Evolutionary conservation across 2,113 vertebrate genomes (phyloP), one percentile per base, ranked within the genome.

Genomic region (Sigmodon hispidus): DNA sequence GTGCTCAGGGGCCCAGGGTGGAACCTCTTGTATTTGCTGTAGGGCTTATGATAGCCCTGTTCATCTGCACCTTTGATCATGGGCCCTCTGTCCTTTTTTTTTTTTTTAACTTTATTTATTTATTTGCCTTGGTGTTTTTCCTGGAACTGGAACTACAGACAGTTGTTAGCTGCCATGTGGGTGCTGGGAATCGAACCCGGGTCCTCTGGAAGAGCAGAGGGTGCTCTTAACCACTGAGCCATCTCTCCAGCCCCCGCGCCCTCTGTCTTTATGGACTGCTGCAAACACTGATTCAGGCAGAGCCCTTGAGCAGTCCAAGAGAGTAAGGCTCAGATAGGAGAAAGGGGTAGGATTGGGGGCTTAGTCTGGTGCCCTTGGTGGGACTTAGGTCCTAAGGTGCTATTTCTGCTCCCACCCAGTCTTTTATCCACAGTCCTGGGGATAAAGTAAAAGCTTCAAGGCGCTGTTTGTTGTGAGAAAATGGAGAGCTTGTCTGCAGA

Each of bases 201-300:
- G n/a, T n/a, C n/a, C n/a, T n/a, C n/a, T n/a, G n/a, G n/a, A n/a
- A n/a, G n/a, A n/a, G n/a, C n/a, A n/a, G n/a, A n/a, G n/a, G n/a
- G n/a, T n/a, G n/a, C n/a, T n/a, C n/a, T n/a, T n/a, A n/a, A n/a
- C n/a, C n/a, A n/a, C n/a, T n/a, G n/a, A n/a, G n/a, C n/a, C n/a
- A n/a, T n/a, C n/a, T n/a, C n/a, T n/a, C n/a, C n/a, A n/a, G n/a
- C n/a, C n/a, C n/a, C n/a, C n/a, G n/a, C n/a, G n/a, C n/a, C n/a
- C n/a, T n/a, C n/a, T n/a, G 26, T 85, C 67, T 97, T 97, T 89
- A 91, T 67, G 96, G 96, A 92, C 86, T 83, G 57, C 81, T 45
- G 6, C 43, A 67, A 83, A 34, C 40, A 21, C 26, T 1, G 19
- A 88, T 93, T 89, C 76, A 21, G 86, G 45, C 84, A 24, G 45